These are phyloP conservation scores for Abscondita cerata DNA, from an alignment of 2,888 invertebrate species.

Conservation along the genomic window DNA sequence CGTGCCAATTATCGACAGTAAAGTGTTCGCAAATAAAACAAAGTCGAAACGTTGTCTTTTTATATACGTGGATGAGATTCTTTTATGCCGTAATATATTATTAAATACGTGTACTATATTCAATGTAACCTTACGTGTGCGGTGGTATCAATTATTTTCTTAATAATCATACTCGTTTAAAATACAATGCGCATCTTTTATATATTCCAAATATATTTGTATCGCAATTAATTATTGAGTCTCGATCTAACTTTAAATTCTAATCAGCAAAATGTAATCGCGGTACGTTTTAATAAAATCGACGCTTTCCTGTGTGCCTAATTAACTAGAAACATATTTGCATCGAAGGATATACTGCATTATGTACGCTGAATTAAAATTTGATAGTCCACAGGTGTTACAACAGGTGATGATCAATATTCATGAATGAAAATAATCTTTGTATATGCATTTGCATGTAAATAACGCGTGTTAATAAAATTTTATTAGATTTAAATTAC, in stretches of 20 bases:
- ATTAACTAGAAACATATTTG: conserved; percentile 30
- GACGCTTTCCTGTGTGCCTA: conserved; percentile 13
- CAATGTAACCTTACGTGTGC: background rate
- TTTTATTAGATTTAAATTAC: conserved; percentile 24
- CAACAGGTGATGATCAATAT: conserved; percentile 43
- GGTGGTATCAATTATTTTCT: too few relatives aligned
- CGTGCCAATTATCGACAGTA: conserved; percentile 55
- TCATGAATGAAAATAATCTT: conserved; percentile 38
- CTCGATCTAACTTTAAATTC: too few relatives aligned
- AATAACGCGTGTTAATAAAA: conserved; percentile 13
- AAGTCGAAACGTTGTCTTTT: conserved; percentile 45
- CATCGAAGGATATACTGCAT: conserved; percentile 25
- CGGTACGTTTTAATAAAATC: too few relatives aligned
- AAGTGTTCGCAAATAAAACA: conserved; percentile 51
- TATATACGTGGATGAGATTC: conserved; percentile 45
- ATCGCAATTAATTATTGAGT: too few relatives aligned
- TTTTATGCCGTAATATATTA: conserved; percentile 42
- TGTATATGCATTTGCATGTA: conserved; percentile 22
- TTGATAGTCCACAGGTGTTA: conserved; percentile 44
- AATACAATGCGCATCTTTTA: too few relatives aligned
- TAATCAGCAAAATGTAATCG: too few relatives aligned
- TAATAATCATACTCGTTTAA: too few relatives aligned
- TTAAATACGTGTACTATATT: conserved; percentile 43
- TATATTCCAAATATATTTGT: too few relatives aligned
- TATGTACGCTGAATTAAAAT: conserved; percentile 37